Evolutionary conservation across 1,140 invertebrate species (phyloP).

Genomic region (Conus ventricosus): DNA sequence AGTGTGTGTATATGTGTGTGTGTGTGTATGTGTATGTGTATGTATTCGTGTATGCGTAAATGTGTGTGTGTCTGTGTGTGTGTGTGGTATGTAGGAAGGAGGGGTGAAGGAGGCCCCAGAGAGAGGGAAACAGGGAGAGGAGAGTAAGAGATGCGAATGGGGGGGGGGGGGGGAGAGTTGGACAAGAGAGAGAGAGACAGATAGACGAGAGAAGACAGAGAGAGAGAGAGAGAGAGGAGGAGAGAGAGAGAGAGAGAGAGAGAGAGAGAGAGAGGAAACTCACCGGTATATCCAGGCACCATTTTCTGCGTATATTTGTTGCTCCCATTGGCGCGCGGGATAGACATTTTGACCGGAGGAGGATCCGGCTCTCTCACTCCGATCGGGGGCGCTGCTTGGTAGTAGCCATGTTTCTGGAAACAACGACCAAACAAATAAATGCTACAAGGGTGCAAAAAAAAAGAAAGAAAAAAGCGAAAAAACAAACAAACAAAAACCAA

Average conservation of each 20-base stretch:
- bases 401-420: conserved; percentile 35
- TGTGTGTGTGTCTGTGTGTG: too few relatives aligned
- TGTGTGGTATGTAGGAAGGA: too few relatives aligned
- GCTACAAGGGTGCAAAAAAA: too few relatives aligned
- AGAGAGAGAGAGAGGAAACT: not conserved
- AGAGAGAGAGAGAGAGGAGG: not conserved
- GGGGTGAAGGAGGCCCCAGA: too few relatives aligned
- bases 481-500: too few relatives aligned
- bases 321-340: conserved; percentile 70
- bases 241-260: not conserved
- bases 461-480: too few relatives aligned
- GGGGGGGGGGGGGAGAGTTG: too few relatives aligned
- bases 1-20: too few relatives aligned
- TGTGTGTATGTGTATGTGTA: too few relatives aligned
- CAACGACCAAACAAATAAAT: too few relatives aligned
- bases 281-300: conserved; percentile 75
- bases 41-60: too few relatives aligned
- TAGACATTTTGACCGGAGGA: conserved; percentile 22
- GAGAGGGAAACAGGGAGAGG: too few relatives aligned
- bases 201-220: not conserved
- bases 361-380: conserved; percentile 32
- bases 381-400: not conserved
- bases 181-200: not conserved
- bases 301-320: conserved; percentile 74
- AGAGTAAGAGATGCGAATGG: not conserved